Base-by-base conservation (phyloP, 1,140 invertebrate species). In the Homalodisca vitripennis region DNA sequence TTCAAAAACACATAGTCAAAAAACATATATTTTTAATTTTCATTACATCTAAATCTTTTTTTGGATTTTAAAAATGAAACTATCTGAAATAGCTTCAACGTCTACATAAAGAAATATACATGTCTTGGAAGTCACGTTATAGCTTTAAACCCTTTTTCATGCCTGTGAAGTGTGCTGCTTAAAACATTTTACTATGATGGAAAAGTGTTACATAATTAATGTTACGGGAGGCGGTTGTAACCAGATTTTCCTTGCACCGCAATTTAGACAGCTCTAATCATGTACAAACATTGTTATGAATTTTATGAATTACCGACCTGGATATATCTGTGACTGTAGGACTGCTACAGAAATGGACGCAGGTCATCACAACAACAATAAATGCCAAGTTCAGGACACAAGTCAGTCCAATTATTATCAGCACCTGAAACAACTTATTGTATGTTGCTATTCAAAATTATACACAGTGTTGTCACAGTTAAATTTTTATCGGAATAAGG, bases 301-400 rank as follows among this genome's bases (percentile, higher is more conserved):
- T 10, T 6, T 41, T 6, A 10, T 41, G 34, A 17, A 41, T 10
- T 17, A 17, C 34, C 17, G 32, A 70, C 68, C 60, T 70, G 6
- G 68, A 30, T 64, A 70, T 41, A 29, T 66, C 51, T 14, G 51
- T 24, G 48, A 30, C 26, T 32, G 55, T 66, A 17, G 64, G 34
- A n/a, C 62, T 70, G 51, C 65, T 75, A 70, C 74, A 76, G 55
- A 74, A 73, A 51, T 77, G 74, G 12, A 78, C 76, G 66, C 75
- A 74, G 13, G 70, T 71, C 72, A 77, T 76, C 3, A 78, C 73
- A 17, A 74, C 34, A n/a, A 76, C 34, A 14, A 78, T 74, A 68
- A 77, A 77, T 30, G 76, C 76, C 48, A 78, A 74, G 69, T 77
- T 78, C 31, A 78, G 70, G 14, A 74, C 73, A 51, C 76, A 76